Evolutionary conservation across 2,113 vertebrate genomes (phyloP).

Genomic region (Apeltes quadracus): DNA sequence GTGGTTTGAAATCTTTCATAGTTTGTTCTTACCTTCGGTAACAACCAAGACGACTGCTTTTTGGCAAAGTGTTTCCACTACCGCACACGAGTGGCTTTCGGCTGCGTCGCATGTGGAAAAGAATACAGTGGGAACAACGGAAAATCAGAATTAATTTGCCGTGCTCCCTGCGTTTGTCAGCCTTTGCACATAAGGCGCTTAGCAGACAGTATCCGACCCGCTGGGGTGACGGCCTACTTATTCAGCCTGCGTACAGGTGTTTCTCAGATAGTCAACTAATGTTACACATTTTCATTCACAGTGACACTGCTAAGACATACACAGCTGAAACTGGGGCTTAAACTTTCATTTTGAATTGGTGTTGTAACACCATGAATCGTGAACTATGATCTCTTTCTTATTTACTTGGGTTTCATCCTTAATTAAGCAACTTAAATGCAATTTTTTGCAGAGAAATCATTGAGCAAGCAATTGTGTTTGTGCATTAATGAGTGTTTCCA

Average conservation of each 20-base stretch:
- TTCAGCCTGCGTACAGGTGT: conserved; percentile 38
- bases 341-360: neutral
- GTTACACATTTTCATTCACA: conserved; percentile 21
- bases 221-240: conserved; percentile 53
- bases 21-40: conserved; percentile 31
- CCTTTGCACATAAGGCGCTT: conserved; percentile 1
- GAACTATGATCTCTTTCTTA: neutral
- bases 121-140: neutral
- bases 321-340: neutral
- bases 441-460: neutral
- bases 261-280: conserved; percentile 31
- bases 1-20: conserved; percentile 34
- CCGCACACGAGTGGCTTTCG: neutral
- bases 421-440: neutral
- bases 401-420: neutral
- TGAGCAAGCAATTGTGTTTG: neutral
- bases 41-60: conserved; percentile 1
- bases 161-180: conserved; percentile 26
- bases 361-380: neutral
- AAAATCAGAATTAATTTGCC: conserved; percentile 47
- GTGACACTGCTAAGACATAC: neutral
- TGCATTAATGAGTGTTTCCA: neutral
- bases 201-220: conserved; percentile 42
- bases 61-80: conserved; percentile 11
- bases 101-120: neutral